Evolutionary conservation across 2,888 invertebrate species (phyloP).

Genomic region (Tineola bisselliella): DNA sequence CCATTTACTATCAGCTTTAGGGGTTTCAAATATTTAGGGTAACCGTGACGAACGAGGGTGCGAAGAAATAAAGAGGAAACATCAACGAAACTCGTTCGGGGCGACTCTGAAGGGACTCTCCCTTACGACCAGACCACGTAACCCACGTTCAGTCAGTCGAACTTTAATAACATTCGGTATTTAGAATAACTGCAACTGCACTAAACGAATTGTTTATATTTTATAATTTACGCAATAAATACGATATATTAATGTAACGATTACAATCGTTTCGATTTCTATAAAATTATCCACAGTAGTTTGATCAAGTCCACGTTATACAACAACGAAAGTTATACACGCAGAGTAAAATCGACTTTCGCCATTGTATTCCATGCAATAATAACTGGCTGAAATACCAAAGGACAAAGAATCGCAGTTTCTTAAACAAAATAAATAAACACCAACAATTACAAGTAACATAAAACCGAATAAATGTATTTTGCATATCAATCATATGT

Average conservation of each 20-base stretch:
- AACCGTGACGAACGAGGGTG: slow-evolving; percentile 50
- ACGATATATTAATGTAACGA: not conserved
- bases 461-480: not conserved
- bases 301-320: slow-evolving; percentile 47
- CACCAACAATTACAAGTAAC: not conserved
- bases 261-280: slow-evolving; percentile 1
- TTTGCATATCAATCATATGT: not conserved
- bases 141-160: not conserved
- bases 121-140: not conserved
- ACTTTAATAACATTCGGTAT: not conserved
- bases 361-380: slow-evolving; percentile 37
- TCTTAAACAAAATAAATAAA: slow-evolving; percentile 25
- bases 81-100: slow-evolving; percentile 34
- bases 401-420: slow-evolving; percentile 6
- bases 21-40: slow-evolving; percentile 45
- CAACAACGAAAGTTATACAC: slow-evolving; percentile 64
- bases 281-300: not conserved
- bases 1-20: slow-evolving; percentile 15
- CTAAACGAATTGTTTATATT: not conserved
- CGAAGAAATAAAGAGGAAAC: slow-evolving; percentile 46
- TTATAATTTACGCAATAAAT: not conserved
- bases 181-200: not conserved
- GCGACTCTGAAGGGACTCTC: slow-evolving; percentile 22
- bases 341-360: slow-evolving; percentile 50
- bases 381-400: not conserved